Evolutionary conservation across 1,140 invertebrate genomes (phyloP).

Genomic region (Drosophila bocki): DNA sequence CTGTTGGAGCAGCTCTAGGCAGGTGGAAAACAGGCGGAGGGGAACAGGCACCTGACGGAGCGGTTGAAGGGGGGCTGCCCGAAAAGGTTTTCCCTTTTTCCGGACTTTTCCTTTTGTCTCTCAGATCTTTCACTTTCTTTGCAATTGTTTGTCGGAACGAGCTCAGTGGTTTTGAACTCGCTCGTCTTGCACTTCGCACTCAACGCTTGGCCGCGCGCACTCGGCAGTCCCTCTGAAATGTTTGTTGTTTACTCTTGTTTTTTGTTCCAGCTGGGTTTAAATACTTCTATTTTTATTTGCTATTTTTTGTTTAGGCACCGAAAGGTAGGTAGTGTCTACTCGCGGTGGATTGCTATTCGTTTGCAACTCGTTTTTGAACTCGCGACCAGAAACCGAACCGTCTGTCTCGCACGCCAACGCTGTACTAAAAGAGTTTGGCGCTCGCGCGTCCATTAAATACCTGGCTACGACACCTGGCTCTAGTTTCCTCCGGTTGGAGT

Average conservation of each 20-base stretch:
- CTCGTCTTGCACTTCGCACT: slow-evolving; percentile 69
- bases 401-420: slow-evolving; percentile 79
- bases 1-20: slow-evolving; percentile 45
- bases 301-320: slow-evolving; percentile 11
- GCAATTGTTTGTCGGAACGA: slow-evolving; percentile 65
- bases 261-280: slow-evolving; percentile 46
- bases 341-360: slow-evolving; percentile 8
- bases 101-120: slow-evolving; percentile 43
- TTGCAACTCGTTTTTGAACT: slow-evolving; percentile 45
- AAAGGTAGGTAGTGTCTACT: slow-evolving; percentile 20
- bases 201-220: slow-evolving; percentile 72
- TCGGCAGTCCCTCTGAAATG: slow-evolving; percentile 51
- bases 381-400: slow-evolving; percentile 66
- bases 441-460: slow-evolving; percentile 75
- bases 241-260: slow-evolving; percentile 39
- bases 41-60: slow-evolving; percentile 60
- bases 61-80: slow-evolving; percentile 8
- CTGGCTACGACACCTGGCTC: slow-evolving; percentile 59
- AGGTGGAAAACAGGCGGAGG: slow-evolving; percentile 4
- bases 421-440: slow-evolving; percentile 81
- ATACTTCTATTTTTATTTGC: slow-evolving; percentile 55
- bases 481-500: slow-evolving; percentile 26
- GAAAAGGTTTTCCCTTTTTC: slow-evolving; percentile 67
- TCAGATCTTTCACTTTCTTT: slow-evolving; percentile 74
- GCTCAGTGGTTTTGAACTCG: slow-evolving; percentile 47